Conservation (phyloP, 2,113 vertebrate genomes). For the Chaenogobius annularis region DNA sequence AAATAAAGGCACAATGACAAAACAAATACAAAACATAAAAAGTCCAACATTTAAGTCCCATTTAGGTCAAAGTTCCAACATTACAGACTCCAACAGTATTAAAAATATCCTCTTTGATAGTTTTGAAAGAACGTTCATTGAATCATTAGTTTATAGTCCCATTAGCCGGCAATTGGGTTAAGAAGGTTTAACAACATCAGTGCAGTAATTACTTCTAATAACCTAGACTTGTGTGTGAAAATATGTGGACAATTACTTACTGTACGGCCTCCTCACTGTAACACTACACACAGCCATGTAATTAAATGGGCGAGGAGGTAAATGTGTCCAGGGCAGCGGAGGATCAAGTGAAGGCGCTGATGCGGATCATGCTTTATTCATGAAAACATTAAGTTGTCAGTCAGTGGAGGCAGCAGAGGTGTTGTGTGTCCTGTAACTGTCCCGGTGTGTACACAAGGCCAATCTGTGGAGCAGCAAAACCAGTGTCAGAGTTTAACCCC, state of each 20-base stretch:
- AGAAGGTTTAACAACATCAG: not conserved
- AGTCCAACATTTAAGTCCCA: too few relatives aligned
- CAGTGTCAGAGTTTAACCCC: not conserved
- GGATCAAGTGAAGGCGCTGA: conserved; percentile 62
- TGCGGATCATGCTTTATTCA: conserved; percentile 66
- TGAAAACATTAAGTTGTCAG: conserved; percentile 59
- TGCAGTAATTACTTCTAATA: not conserved
- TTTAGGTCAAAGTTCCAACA: too few relatives aligned
- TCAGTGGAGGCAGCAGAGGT: conserved; percentile 39
- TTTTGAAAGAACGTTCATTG: too few relatives aligned
- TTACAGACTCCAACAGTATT: too few relatives aligned
- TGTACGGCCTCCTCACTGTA: not conserved
- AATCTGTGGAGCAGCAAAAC: conserved; percentile 31
- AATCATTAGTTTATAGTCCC: too few relatives aligned
- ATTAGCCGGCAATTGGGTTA: not conserved
- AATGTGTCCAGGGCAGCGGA: conserved; percentile 41
- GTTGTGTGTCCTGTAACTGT: conserved; percentile 32
- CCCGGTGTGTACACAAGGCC: not conserved
- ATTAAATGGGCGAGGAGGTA: conserved; percentile 64
- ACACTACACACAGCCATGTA: conserved; percentile 37
- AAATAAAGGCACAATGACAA: too few relatives aligned
- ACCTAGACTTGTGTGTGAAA: not conserved
- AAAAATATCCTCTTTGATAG: too few relatives aligned
- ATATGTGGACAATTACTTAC: not conserved
- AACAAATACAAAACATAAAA: too few relatives aligned